Evolutionary conservation across 2,888 invertebrate genomes (phyloP), one percentile per base, ranked within the genome.

Genomic region (Spodoptera exigua): DNA sequence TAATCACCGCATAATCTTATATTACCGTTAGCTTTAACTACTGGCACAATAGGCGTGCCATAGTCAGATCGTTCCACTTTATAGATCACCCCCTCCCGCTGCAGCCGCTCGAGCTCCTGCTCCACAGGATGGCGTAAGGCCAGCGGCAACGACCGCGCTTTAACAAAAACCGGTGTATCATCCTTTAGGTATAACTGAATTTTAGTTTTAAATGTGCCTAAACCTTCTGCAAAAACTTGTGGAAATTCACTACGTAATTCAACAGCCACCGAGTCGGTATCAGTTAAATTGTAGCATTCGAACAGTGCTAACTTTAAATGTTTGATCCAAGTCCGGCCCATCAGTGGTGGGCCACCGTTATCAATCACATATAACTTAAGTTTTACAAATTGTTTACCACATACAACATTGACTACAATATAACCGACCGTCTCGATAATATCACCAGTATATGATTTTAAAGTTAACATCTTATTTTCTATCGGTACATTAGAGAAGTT

Each of bases 311-410:
- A 2, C 13, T 37, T 7, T n/a, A n/a, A n/a, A n/a, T n/a, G n/a
- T n/a, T n/a, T n/a, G n/a, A n/a, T n/a, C n/a, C n/a, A n/a, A n/a
- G 55, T 36, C 10, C 55, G 49, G 17, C 61, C 49, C 49, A 58
- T 52, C 4, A 58, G 35, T 11, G 57, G 44, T 7, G 47, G 39
- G 12, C 48, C 47, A 36, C 47, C 47, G 5, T 52, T 58, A 3
- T 58, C 53, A 16, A 53, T 37, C 1, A 53, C 34, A 47, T 35
- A 59, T 3, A 59, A 40, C 13, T 51, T 36, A 3, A 52, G 27
- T 14, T 32, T 40, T 2, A 40, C 49, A 17, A 14, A n/a, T n/a
- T 49, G 32, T 34, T 49, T 49, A 18, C 51, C 51, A 4, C 52
- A 52, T 34, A 17, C 16, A n/a, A 52, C 52, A 12, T 43, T 52